Base-by-base conservation (phyloP, 2,888 invertebrate genomes). In the Coenonympha arcania region DNA sequence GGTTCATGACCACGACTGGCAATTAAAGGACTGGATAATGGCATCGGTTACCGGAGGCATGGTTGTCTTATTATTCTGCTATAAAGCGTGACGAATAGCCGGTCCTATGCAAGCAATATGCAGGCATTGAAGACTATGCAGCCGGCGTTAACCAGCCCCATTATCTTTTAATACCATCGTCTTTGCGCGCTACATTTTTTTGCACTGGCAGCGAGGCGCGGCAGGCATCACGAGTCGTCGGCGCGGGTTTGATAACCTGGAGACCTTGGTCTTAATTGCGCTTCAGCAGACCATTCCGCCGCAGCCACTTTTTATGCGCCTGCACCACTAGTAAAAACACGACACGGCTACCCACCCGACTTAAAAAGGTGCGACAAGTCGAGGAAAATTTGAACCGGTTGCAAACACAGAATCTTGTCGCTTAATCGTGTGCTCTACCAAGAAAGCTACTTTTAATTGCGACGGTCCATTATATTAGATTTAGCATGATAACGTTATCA, bases 191-290 rank as follows among this genome's bases (percentile, higher is more conserved):
- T 73, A 81, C 66, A 77, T 80, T 85, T 84, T n/a, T 86, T 86
- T 84, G 80, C 81, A 69, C 69, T 71, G 70, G 72, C 75, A 71
- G 54, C 71, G 77, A 78, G 79, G 79, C 78, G 73, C 79, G 76
- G 77, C 75, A 63, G 68, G 69, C 75, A 66, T 65, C 69, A 73
- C 77, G 68, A 78, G 73, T 73, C 77, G 72, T 73, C 77, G 79
- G 71, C 81, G 73, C 78, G 85, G 73, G 86, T 86, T 86, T 85
- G 86, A 86, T 86, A 86, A 86, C 86, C 86, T 75, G 85, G 70
- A 84, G 86, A 86, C 86, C 86, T 86, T 86, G 85, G 84, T 84
- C 85, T 85, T 86, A 86, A 86, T 86, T 86, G 85, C 84, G 82
- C 77, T 78, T 76, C 79, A 78, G 79, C 79, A 74, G 80, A 78